Conservation (phyloP, 2,797 vertebrate genomes). For the Vireo griseus region DNA sequence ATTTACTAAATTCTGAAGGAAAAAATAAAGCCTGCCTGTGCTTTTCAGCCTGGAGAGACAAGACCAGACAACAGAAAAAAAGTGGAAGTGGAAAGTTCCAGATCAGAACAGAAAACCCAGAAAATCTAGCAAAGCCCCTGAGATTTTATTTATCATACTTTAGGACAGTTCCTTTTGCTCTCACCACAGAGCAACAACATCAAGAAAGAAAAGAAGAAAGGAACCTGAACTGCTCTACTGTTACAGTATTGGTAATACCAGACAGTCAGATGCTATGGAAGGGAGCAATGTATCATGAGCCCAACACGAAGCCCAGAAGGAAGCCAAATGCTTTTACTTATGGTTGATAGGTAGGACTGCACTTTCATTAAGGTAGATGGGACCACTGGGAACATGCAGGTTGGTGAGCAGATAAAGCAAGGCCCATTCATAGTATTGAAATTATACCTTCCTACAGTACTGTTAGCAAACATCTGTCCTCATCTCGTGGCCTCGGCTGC, state of each 20-base stretch:
- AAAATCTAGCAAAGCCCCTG: background rate
- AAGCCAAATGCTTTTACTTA: background rate
- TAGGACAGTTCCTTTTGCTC: background rate
- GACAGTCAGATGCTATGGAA: background rate
- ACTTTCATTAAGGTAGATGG: background rate
- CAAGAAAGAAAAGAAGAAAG: background rate
- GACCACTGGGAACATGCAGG: background rate
- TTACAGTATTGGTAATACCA: background rate
- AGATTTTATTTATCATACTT: background rate
- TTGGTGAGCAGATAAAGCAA: background rate
- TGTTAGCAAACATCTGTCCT: background rate
- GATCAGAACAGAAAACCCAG: background rate
- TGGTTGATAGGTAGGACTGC: fast-evolving
- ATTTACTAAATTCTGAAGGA: background rate
- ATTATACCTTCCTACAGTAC: background rate
- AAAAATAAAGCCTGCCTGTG: background rate
- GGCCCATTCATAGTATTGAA: background rate
- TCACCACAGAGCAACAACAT: background rate
- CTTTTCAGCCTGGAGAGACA: background rate
- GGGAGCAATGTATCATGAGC: background rate
- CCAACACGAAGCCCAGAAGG: background rate
- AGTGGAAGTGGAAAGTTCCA: background rate
- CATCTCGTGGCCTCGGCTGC: fast-evolving
- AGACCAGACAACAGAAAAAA: background rate
- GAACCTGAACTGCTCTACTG: background rate